Base-by-base conservation (phyloP, 2,113 vertebrate genomes). In the Vulpes ferrilata region DNA sequence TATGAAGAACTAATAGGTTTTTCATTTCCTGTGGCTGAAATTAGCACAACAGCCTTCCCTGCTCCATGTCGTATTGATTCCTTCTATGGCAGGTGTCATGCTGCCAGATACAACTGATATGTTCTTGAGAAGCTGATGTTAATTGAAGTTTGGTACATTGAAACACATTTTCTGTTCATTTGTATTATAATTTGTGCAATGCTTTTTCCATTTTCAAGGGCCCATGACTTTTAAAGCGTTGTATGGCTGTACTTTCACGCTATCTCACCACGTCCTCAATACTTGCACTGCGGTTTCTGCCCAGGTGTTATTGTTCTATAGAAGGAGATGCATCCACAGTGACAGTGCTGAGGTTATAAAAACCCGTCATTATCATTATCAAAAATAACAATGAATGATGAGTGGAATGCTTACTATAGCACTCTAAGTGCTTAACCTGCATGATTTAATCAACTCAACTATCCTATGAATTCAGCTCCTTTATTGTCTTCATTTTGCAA, bases 131-230 rank as follows among this genome's bases (percentile, higher is more conserved):
- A 81, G 67, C 43, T 92, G 78, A 81, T 81, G 22, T 43, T 87
- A 94, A 82, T 96, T 53, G 53, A 81, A 85, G 20, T 74, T 96
- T 74, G 38, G 76, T 62, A 76, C 59, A 81, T 1, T 15, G 32
- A 84, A 96, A 80, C 12, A 80, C 55, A 80, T 84, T 96, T 93
- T 88, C 43, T 82, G 48, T 55, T 94, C 43, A 83, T 94, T 89
- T 83, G 12, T 55, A 30, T 74, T 92, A 51, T 84, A 81, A 80
- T 90, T 62, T 74, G 12, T 38, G 22, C 5, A 5, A 43, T 81
- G 62, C 35, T 65, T 92, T 73, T 86, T 92, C 76, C 38, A 79
- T n/a, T 55, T 60, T 88, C 86, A 80, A 84, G 43, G 27, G 67
- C 20, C 17, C 20, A 32, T 62, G 38, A 84, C 8, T 84, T 60